Conservation (phyloP, 2,113 vertebrate genomes). For the Antennarius striatus region DNA sequence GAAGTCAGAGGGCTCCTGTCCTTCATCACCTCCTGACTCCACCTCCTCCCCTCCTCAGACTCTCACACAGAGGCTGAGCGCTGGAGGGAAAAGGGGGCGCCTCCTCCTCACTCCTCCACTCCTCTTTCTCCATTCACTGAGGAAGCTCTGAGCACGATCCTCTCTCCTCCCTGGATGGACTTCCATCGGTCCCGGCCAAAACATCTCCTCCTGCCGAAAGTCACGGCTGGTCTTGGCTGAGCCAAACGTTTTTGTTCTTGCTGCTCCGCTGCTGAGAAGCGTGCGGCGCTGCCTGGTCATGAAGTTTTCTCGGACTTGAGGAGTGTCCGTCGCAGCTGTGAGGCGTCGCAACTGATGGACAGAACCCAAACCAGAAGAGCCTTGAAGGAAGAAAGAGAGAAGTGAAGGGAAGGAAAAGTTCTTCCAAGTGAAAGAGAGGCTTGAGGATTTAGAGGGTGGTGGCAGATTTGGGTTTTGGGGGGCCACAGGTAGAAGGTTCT, state of each 20-base stretch:
- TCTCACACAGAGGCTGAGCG: conserved; percentile 32
- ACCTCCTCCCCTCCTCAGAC: conserved; percentile 48
- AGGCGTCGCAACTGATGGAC: conserved; percentile 8
- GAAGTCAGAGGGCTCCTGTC: conserved; percentile 58
- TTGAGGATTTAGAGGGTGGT: conserved; percentile 7
- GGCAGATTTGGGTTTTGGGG: conserved; percentile 6
- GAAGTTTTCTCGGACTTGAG: conserved; percentile 63
- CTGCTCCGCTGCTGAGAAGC: conserved; percentile 5
- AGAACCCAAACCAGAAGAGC: not conserved
- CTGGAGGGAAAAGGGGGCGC: conserved; percentile 79
- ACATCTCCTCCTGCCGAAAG: conserved; percentile 20
- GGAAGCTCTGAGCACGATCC: conserved; percentile 44
- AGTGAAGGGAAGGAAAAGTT: not conserved
- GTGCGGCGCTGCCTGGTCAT: conserved; percentile 28
- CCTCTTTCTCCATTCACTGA: conserved; percentile 70
- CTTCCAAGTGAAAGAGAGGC: not conserved
- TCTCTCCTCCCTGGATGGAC: conserved; percentile 54
- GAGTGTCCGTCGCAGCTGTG: conserved; percentile 26
- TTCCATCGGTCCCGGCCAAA: conserved; percentile 6
- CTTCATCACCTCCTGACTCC: conserved; percentile 73
- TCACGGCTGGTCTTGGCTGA: not conserved
- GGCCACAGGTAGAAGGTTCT: not conserved
- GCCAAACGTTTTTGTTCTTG: not conserved
- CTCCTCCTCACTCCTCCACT: conserved; percentile 75
- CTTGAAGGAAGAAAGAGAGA: conserved; percentile 2